phyloP scores from a whole-genome alignment of 1,140 invertebrate species.

The Alviniconcha marisindica region DNA sequence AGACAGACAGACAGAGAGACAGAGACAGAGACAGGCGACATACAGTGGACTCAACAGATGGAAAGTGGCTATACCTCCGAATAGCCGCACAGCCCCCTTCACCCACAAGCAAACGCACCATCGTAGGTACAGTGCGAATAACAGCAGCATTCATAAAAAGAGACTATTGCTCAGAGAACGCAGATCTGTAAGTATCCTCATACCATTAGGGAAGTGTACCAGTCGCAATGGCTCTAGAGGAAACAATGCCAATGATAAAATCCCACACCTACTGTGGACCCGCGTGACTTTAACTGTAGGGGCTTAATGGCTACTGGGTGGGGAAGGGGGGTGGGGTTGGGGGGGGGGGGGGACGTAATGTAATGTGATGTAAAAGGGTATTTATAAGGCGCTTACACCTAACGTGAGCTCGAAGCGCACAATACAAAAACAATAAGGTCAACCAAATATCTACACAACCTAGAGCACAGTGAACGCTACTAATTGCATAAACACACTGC shows the following conservation, averaged over 20 bases:
- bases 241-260: too few species aligned
- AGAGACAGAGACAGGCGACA: not conserved
- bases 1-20: conserved; percentile 6
- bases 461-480: too few species aligned
- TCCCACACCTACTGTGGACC: too few species aligned
- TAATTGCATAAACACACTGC: too few species aligned
- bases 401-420: not conserved
- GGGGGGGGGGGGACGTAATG: not conserved
- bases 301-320: too few species aligned
- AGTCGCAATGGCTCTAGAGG: not conserved
- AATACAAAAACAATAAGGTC: not conserved
- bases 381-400: not conserved
- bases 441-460: not conserved
- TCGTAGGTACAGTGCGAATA: not conserved
- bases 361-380: not conserved
- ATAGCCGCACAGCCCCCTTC: too few species aligned
- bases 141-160: not conserved
- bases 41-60: not conserved
- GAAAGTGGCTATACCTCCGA: too few species aligned
- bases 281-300: too few species aligned
- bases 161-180: not conserved
- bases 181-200: too few species aligned
- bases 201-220: not conserved
- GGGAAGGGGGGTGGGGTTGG: too few species aligned
- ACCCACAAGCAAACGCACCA: too few species aligned